Conservation (phyloP, 1,140 invertebrate genomes). For the Sitobion miscanthi region DNA sequence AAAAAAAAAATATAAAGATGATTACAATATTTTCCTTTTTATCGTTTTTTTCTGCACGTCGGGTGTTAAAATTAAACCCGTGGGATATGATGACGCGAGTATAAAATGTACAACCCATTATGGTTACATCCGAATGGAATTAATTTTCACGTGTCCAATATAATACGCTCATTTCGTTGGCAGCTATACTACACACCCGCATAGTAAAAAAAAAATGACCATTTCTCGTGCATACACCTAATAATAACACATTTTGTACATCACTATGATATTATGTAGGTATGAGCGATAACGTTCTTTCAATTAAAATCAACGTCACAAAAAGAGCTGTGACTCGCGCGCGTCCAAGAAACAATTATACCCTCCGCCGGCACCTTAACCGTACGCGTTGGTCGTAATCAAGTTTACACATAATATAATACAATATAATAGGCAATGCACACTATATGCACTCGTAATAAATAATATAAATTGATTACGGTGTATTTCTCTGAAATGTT, state of each 20-base stretch:
- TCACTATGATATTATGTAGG: not conserved
- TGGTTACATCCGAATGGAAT: not conserved
- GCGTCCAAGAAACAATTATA: not conserved
- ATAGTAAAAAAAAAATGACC: not conserved
- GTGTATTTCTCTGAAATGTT: not conserved
- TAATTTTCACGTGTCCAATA: not conserved
- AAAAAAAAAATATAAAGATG: no score
- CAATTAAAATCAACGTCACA: constrained; percentile 38
- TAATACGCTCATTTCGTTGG: not conserved
- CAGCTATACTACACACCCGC: not conserved
- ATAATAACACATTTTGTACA: not conserved
- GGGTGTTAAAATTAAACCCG: no score
- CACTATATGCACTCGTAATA: not conserved
- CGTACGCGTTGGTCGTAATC: not conserved
- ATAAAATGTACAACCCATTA: not conserved
- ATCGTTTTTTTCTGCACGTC: no score
- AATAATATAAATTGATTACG: not conserved
- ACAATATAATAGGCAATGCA: not conserved
- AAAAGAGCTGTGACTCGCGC: not conserved
- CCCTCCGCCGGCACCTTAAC: not conserved
- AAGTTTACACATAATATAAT: not conserved
- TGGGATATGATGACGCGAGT: not conserved
- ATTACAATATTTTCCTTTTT: no score
- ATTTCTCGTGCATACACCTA: not conserved
- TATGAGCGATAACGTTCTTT: not conserved